These are phyloP conservation scores for Thera britannica DNA, from an alignment of 2,888 invertebrate genomes.

Conservation along the genomic window DNA sequence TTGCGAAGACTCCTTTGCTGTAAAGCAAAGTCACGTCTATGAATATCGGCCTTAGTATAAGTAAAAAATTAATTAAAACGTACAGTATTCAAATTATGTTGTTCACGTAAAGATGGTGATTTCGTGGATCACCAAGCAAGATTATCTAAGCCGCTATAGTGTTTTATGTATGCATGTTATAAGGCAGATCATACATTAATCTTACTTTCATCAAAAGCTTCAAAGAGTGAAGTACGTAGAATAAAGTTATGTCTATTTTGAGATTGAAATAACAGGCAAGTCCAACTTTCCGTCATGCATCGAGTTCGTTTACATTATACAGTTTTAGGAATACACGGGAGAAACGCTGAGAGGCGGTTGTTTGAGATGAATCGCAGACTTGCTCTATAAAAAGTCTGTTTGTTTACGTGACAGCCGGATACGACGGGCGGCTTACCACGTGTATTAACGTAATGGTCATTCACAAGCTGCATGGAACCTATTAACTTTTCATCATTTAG, in stretches of 20 bases:
- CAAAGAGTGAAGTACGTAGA: slow-evolving; percentile 14
- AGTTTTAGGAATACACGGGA: slow-evolving; percentile 54
- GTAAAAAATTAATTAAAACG: too few relatives aligned
- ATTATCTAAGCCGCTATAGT: slow-evolving; percentile 20
- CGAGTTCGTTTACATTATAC: slow-evolving; percentile 50
- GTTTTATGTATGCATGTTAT: slow-evolving; percentile 19
- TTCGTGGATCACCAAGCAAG: not conserved
- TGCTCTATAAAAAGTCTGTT: slow-evolving; percentile 78
- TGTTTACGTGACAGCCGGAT: slow-evolving; percentile 77
- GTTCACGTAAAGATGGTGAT: slow-evolving; percentile 11
- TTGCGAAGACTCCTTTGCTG: too few relatives aligned
- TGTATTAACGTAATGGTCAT: slow-evolving; percentile 64
- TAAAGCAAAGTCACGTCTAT: too few relatives aligned
- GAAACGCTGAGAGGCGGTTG: slow-evolving; percentile 53
- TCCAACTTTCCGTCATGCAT: slow-evolving; percentile 17
- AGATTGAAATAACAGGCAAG: slow-evolving; percentile 21
- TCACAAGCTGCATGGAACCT: slow-evolving; percentile 37
- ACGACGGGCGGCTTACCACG: slow-evolving; percentile 68
- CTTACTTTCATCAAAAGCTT: slow-evolving; percentile 19
- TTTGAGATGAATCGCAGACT: slow-evolving; percentile 70
- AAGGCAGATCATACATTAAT: not conserved
- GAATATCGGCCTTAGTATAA: too few relatives aligned
- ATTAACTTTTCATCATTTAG: slow-evolving; percentile 1
- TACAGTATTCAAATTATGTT: slow-evolving; percentile 15
- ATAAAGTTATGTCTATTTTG: slow-evolving; percentile 20